phyloP scores from a whole-genome alignment of 2,797 vertebrate genomes.

The Liparis tanakae region DNA sequence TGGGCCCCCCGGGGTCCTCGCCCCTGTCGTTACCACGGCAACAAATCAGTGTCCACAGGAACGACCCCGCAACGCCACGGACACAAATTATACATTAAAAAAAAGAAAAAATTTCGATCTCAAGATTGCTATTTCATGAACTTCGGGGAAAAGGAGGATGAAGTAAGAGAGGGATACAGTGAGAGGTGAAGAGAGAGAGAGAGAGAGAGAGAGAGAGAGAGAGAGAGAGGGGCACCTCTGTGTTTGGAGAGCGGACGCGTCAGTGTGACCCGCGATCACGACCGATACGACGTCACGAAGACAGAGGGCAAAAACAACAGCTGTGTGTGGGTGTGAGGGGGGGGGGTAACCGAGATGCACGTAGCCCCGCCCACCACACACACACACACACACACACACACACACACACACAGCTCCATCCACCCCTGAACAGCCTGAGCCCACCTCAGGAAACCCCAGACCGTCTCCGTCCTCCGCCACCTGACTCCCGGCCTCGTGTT shows the following conservation, averaged over 20 bases:
- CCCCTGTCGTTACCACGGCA: too few relatives aligned
- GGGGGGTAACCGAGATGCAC: conserved; percentile 53
- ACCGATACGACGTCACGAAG: conserved; percentile 27
- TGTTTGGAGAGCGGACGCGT: not conserved
- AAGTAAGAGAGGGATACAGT: too few relatives aligned
- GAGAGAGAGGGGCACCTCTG: not conserved
- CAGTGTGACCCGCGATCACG: not conserved
- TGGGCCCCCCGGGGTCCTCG: too few relatives aligned
- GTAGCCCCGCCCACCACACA: conserved; percentile 33
- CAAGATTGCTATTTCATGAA: too few relatives aligned
- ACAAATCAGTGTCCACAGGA: too few relatives aligned
- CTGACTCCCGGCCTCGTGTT: conserved; percentile 47
- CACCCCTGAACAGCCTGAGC: conserved; percentile 33
- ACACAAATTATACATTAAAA: too few relatives aligned
- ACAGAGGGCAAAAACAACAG: conserved; percentile 61
- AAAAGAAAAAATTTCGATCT: too few relatives aligned
- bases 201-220: not conserved
- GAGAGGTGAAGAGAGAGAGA: not conserved
- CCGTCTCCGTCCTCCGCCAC: conserved; percentile 46
- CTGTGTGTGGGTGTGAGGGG: conserved; percentile 63
- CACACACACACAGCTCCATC: conserved; percentile 40
- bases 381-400: conserved; percentile 15
- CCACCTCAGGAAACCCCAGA: conserved; percentile 39
- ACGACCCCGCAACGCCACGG: too few relatives aligned
- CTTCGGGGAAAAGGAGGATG: too few relatives aligned